Evolutionary conservation across 2,888 invertebrate genomes (phyloP).

Genomic region (Leptinotarsa peninsularis): DNA sequence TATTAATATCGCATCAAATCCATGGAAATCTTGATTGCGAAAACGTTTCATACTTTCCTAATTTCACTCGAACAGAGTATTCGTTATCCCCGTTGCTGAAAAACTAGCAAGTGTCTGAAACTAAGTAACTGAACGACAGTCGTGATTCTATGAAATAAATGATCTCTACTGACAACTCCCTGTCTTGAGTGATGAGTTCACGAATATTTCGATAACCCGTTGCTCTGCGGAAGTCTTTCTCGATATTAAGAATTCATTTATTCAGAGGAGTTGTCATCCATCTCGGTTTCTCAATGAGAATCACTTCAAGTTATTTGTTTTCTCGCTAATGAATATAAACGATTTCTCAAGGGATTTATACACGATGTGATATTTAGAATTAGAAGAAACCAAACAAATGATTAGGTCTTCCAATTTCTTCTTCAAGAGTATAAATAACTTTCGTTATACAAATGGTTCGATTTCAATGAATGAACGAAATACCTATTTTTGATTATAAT

Average conservation of each 20-base stretch:
- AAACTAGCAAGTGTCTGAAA: slow-evolving; percentile 65
- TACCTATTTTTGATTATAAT: no score
- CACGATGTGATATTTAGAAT: no score
- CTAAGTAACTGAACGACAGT: slow-evolving; percentile 65
- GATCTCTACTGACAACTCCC: slow-evolving; percentile 61
- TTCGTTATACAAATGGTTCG: no score
- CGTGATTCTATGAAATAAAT: slow-evolving; percentile 65
- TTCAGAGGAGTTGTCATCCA: slow-evolving; percentile 30
- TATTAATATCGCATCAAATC: no score
- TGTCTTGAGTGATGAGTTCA: slow-evolving; percentile 53
- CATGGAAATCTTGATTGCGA: no score
- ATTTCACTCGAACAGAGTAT: slow-evolving; percentile 24
- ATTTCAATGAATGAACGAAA: no score
- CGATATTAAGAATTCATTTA: slow-evolving; percentile 34
- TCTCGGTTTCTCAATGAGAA: slow-evolving; percentile 17
- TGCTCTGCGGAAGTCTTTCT: slow-evolving; percentile 28
- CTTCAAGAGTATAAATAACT: no score
- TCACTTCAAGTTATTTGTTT: neutral
- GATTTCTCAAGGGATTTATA: no score
- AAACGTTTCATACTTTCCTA: neutral
- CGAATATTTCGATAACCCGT: slow-evolving; percentile 49
- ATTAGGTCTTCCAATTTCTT: no score
- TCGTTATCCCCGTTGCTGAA: slow-evolving; percentile 58
- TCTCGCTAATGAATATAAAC: no score
- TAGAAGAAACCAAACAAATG: no score